phyloP scores from a whole-genome alignment of 2,113 vertebrate genomes.

The Macquaria ambigua region DNA sequence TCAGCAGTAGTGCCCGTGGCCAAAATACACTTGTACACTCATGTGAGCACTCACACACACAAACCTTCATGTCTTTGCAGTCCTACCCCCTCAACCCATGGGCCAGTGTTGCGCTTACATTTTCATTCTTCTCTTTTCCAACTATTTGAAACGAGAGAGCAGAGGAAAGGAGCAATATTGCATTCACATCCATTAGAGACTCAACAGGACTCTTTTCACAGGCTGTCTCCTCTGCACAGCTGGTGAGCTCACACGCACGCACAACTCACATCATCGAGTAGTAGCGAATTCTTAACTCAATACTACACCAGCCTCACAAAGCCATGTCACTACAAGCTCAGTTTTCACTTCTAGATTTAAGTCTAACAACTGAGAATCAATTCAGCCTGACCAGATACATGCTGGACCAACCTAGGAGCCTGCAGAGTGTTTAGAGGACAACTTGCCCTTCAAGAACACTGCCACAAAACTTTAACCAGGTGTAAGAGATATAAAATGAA shows the following conservation, averaged over 20 bases:
- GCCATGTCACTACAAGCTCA: not conserved
- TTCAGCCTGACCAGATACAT: not conserved
- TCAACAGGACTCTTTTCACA: conserved; percentile 64
- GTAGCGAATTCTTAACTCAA: conserved; percentile 29
- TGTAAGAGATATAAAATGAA: not conserved
- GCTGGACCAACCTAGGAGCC: not conserved
- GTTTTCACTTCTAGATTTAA: conserved; percentile 20
- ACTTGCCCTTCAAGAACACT: not conserved
- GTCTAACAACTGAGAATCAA: not conserved
- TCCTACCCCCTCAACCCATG: conserved; percentile 14
- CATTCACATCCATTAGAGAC: conserved; percentile 65
- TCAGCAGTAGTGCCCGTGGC: conserved; percentile 59
- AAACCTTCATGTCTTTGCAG: conserved; percentile 47
- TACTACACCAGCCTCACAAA: not conserved
- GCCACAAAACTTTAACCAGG: not conserved
- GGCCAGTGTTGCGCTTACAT: conserved; percentile 3
- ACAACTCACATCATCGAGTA: conserved; percentile 17
- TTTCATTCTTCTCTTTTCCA: conserved; percentile 30
- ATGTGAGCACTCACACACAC: conserved; percentile 19
- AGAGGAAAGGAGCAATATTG: conserved; percentile 48
- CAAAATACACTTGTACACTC: conserved; percentile 58
- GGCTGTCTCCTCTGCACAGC: conserved; percentile 49
- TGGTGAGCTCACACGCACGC: conserved; percentile 30
- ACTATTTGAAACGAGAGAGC: conserved; percentile 44
- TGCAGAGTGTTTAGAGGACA: not conserved